These are phyloP conservation scores for Agrilus biguttatus DNA, from an alignment of 2,888 invertebrate genomes.

Conservation along the genomic window DNA sequence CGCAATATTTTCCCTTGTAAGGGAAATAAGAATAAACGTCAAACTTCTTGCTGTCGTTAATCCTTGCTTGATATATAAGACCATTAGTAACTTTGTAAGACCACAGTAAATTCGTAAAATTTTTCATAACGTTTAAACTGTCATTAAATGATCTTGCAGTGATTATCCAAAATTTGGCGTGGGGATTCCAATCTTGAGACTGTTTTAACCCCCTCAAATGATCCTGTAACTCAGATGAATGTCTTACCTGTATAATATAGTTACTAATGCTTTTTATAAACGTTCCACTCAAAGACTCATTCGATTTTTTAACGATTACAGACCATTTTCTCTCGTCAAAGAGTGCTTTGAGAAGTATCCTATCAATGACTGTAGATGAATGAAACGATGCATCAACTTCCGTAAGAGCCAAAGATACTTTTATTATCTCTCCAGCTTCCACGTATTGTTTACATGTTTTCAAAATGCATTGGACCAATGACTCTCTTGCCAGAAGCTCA, in stretches of 20 bases:
- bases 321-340: conserved; percentile 8
- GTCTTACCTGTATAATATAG: conserved; percentile 12
- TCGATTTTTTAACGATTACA: conserved; percentile 11
- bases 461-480: conserved; percentile 10
- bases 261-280: conserved; percentile 7
- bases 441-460: conserved; percentile 5
- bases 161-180: conserved; percentile 15
- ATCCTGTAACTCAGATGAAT: conserved; percentile 6
- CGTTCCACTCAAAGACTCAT: not conserved
- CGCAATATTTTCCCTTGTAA: conserved; percentile 16
- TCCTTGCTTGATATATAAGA: conserved; percentile 14
- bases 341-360: conserved; percentile 10
- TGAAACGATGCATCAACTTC: not conserved
- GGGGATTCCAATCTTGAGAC: conserved; percentile 13
- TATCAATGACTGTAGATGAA: conserved; percentile 8
- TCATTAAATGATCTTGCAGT: conserved; percentile 11
- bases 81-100: conserved; percentile 14
- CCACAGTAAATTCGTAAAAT: conserved; percentile 13
- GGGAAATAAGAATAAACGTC: conserved; percentile 20
- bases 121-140: conserved; percentile 7
- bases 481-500: conserved; percentile 6
- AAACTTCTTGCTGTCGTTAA: conserved; percentile 8
- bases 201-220: conserved; percentile 7
- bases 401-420: conserved; percentile 6
- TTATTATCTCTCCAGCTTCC: conserved; percentile 5